phyloP scores from a whole-genome alignment of 2,888 invertebrate species.

The Diachrysia chrysitis region DNA sequence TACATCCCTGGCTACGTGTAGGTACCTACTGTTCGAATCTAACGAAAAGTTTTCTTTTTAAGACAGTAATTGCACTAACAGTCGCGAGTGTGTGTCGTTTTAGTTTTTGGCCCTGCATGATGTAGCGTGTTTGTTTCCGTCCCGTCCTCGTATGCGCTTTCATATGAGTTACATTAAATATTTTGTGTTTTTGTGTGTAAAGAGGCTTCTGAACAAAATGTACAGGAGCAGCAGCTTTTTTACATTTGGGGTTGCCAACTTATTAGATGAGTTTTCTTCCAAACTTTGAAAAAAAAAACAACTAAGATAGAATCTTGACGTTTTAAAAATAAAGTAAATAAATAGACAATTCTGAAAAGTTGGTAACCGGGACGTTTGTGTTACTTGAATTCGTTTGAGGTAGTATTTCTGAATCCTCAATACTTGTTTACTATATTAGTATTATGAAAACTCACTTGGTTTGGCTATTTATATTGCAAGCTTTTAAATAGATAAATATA shows the following conservation, averaged over 20 bases:
- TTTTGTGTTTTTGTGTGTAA: slow-evolving; percentile 33
- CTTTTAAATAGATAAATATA: background rate
- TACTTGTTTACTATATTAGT: background rate
- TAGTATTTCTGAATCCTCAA: background rate
- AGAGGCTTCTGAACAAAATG: slow-evolving; percentile 28
- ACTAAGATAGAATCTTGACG: too few species aligned
- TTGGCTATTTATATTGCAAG: slow-evolving; percentile 8
- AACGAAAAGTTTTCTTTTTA: slow-evolving; percentile 11
- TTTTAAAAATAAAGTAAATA: background rate
- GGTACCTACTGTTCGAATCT: slow-evolving; percentile 6
- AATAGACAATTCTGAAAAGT: slow-evolving; percentile 16
- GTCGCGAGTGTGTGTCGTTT: slow-evolving; percentile 32
- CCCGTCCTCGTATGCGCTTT: slow-evolving; percentile 69
- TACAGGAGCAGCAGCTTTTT: slow-evolving; percentile 31
- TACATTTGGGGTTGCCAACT: slow-evolving; percentile 30
- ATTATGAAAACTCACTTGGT: background rate
- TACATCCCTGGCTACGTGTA: slow-evolving; percentile 27
- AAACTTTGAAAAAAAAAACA: background rate
- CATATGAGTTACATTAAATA: slow-evolving; percentile 36
- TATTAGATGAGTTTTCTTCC: slow-evolving; percentile 10
- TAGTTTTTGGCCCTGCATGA: slow-evolving; percentile 59
- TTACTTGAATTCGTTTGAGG: background rate
- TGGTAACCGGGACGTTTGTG: slow-evolving; percentile 2
- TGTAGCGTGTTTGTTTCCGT: slow-evolving; percentile 61
- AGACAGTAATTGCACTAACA: slow-evolving; percentile 36